Conservation (phyloP, 1,140 invertebrate genomes). For the Plutomurus gul region DNA sequence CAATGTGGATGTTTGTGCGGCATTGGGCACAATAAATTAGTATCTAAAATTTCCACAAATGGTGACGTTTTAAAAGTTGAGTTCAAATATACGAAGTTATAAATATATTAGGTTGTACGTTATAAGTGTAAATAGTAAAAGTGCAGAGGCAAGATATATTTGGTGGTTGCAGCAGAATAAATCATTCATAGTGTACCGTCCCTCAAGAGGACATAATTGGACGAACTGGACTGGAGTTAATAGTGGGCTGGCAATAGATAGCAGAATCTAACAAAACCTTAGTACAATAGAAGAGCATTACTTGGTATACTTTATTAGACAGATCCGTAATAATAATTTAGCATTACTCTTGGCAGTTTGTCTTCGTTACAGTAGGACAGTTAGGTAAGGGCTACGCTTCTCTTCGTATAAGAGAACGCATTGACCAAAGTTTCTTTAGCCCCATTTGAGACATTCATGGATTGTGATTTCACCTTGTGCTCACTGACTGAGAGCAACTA, state of each 20-base stretch:
- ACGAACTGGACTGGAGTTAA: neutral
- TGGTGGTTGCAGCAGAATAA: too few species aligned
- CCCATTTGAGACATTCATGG: neutral
- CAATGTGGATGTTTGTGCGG: too few species aligned
- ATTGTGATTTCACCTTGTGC: neutral
- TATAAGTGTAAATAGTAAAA: too few species aligned
- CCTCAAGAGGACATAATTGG: neutral
- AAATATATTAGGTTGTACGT: too few species aligned
- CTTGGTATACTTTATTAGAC: slow-evolving; percentile 8
- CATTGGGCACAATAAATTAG: too few species aligned
- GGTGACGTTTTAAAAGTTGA: too few species aligned
- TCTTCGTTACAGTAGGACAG: neutral
- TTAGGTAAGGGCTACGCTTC: too few species aligned
- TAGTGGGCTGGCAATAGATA: neutral
- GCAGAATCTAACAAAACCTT: neutral
- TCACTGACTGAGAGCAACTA: neutral
- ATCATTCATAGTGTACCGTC: neutral
- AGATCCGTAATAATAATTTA: slow-evolving; percentile 10
- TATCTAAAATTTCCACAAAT: too few species aligned
- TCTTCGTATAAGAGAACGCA: neutral
- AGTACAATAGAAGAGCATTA: neutral
- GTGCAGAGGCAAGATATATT: too few species aligned
- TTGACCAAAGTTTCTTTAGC: slow-evolving; percentile 13
- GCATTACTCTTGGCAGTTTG: slow-evolving; percentile 4
- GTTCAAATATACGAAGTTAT: too few species aligned